A percentile compares a stretch with the other conserved stretches of the same genome.
Evolutionary conservation across 2,888 invertebrate genomes (phyloP).

Genomic region (Drosophila rellima): DNA sequence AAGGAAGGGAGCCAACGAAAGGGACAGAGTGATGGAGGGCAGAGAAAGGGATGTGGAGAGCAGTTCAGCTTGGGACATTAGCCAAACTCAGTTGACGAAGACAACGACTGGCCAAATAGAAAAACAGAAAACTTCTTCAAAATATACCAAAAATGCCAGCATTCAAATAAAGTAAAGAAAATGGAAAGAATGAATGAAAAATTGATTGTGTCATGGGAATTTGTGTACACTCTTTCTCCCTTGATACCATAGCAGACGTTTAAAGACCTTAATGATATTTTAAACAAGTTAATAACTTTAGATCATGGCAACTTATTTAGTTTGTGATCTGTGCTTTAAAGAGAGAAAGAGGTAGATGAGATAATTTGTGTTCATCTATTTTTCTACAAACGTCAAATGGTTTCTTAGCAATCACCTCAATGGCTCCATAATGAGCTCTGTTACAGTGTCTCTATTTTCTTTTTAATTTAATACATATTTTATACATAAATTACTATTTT

Average conservation of each 20-base stretch:
- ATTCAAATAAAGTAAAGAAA: constrained; percentile 38
- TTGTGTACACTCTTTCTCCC: constrained; percentile 16
- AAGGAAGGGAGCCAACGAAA: not conserved
- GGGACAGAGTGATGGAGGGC: too few relatives aligned
- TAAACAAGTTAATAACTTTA: not conserved
- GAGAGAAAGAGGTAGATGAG: too few relatives aligned
- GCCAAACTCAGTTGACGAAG: constrained; percentile 54
- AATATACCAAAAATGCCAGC: constrained; percentile 40
- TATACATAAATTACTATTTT: too few relatives aligned
- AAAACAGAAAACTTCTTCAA: constrained; percentile 53
- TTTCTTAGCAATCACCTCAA: too few relatives aligned
- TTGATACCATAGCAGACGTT: not conserved
- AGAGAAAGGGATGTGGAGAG: not conserved
- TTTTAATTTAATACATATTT: too few relatives aligned
- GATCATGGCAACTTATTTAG: too few relatives aligned
- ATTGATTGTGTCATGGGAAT: not conserved
- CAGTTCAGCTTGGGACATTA: constrained; percentile 41
- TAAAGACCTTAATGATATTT: not conserved
- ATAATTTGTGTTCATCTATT: too few relatives aligned
- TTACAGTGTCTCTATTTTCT: too few relatives aligned
- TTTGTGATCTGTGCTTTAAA: too few relatives aligned
- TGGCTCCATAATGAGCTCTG: too few relatives aligned
- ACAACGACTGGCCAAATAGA: constrained; percentile 42
- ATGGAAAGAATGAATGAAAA: constrained; percentile 3
- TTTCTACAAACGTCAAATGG: too few relatives aligned